phyloP scores from a whole-genome alignment of 2,113 vertebrate species.

The Raja brachyura region DNA sequence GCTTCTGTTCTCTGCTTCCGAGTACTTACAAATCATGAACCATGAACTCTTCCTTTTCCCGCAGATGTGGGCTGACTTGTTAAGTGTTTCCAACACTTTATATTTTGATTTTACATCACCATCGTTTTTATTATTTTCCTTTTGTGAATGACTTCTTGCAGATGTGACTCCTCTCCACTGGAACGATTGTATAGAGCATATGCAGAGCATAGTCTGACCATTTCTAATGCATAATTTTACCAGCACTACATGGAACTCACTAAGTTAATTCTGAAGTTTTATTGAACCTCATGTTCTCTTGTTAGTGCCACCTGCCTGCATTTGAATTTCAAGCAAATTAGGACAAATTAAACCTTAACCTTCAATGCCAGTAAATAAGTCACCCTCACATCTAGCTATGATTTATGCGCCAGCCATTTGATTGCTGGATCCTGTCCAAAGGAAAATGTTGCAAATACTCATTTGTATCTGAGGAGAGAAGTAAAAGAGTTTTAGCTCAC shows the following conservation, averaged over 20 bases:
- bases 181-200: not conserved
- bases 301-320: not conserved
- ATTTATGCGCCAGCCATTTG: not conserved
- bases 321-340: not conserved
- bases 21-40: too few species aligned
- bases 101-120: too few species aligned
- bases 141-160: too few species aligned
- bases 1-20: too few species aligned
- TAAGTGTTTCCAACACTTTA: too few species aligned
- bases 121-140: too few species aligned
- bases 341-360: not conserved
- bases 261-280: not conserved
- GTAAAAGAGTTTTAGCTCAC: too few species aligned
- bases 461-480: too few species aligned
- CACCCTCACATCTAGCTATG: not conserved
- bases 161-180: not conserved
- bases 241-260: not conserved
- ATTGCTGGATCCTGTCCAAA: not conserved
- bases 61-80: too few species aligned
- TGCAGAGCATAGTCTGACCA: not conserved
- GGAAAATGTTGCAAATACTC: too few species aligned
- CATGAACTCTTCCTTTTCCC: too few species aligned
- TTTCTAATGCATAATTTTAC: not conserved
- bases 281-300: not conserved
- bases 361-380: not conserved